Conservation (phyloP, 1,140 invertebrate genomes). For the Dysdera silvatica region DNA sequence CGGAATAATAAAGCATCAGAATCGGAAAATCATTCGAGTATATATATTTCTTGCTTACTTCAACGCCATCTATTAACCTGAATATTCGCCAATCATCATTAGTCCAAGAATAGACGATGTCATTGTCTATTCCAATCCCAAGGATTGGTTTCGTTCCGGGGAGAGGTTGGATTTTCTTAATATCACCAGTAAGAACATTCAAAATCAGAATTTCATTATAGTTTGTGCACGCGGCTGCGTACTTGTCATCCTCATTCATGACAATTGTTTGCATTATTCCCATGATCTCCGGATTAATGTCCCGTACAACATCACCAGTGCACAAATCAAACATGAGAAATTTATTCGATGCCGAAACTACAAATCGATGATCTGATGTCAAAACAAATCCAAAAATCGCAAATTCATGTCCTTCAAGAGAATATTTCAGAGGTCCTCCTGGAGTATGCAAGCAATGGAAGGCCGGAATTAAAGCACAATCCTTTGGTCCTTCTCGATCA, state of each 20-base stretch:
- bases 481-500: constrained; percentile 70
- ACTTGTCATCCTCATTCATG: constrained; percentile 91
- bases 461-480: constrained; percentile 82
- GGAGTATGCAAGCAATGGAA: constrained; percentile 95
- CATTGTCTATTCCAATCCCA: constrained; percentile 9
- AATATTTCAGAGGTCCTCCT: constrained; percentile 95
- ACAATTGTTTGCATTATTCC: constrained; percentile 92
- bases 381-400: constrained; percentile 90
- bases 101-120: constrained; percentile 22
- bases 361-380: constrained; percentile 83
- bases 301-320: constrained; percentile 81
- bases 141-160: constrained; percentile 1
- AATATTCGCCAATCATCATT: constrained; percentile 23
- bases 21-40: constrained; percentile 12
- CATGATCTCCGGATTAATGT: constrained; percentile 78
- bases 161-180: constrained; percentile 14
- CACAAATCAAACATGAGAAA: constrained; percentile 96
- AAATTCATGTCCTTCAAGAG: constrained; percentile 93
- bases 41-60: constrained; percentile 4
- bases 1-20: constrained; percentile 1
- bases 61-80: constrained; percentile 32
- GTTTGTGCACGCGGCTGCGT: constrained; percentile 90
- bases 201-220: constrained; percentile 55
- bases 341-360: constrained; percentile 92
- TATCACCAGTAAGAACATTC: constrained; percentile 27